Evolutionary conservation across 1,140 invertebrate genomes (phyloP).

Genomic region (Notospermus geniculatus): DNA sequence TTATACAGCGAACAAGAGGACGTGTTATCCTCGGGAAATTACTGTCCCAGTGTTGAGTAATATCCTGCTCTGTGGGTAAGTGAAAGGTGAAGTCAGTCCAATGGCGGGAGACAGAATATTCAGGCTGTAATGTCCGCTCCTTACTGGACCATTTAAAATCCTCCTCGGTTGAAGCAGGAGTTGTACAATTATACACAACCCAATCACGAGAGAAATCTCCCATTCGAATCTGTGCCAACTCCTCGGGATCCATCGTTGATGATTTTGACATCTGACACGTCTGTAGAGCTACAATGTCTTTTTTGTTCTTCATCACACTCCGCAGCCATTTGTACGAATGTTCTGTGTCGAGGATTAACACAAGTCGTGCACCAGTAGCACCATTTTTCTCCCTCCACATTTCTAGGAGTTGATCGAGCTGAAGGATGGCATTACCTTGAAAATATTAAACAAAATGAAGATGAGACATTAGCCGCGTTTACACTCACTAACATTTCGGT

Average conservation of each 20-base stretch:
- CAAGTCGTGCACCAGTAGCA: slow-evolving; percentile 38
- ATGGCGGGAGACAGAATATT: slow-evolving; percentile 39
- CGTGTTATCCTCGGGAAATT: slow-evolving; percentile 44
- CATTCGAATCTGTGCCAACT: slow-evolving; percentile 23
- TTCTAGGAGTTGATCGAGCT: slow-evolving; percentile 39
- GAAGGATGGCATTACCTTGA: slow-evolving; percentile 40
- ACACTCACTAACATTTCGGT: no score
- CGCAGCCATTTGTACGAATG: slow-evolving; percentile 44
- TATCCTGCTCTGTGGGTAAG: slow-evolving; percentile 43
- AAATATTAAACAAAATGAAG: no score
- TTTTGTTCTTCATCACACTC: slow-evolving; percentile 20
- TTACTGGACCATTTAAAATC: slow-evolving; percentile 32
- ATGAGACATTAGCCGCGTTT: no score
- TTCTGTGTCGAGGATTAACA: slow-evolving; percentile 45
- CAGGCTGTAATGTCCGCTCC: slow-evolving; percentile 26
- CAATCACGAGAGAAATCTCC: slow-evolving; percentile 48
- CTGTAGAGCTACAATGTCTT: slow-evolving; percentile 44
- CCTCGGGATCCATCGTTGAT: slow-evolving; percentile 27
- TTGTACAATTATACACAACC: slow-evolving; percentile 36
- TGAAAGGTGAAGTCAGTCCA: slow-evolving; percentile 53
- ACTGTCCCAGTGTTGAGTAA: slow-evolving; percentile 41
- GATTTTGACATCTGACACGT: slow-evolving; percentile 32
- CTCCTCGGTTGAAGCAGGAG: slow-evolving; percentile 28
- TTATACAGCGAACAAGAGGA: slow-evolving; percentile 41
- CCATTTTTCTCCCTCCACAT: slow-evolving; percentile 43